Evolutionary conservation across 2,113 vertebrate genomes (phyloP), one percentile per base, ranked within the genome.

Genomic region (Blennius ocellaris): DNA sequence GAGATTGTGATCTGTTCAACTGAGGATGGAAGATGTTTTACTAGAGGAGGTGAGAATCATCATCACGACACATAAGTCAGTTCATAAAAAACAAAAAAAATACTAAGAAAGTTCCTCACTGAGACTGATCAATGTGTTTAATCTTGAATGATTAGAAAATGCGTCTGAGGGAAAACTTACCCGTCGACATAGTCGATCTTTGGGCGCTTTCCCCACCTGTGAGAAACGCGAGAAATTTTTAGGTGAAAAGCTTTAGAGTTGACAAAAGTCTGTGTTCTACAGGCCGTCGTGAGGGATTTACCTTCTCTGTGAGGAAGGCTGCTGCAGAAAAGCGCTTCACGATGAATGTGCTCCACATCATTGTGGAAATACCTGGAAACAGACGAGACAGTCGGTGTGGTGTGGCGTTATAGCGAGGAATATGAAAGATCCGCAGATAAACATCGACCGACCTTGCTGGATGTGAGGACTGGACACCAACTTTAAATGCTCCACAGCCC

Each of bases 261-360:
- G 7, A 43, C 2, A 43, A 43, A 43, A 30, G 21, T 30, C 21
- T 30, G 21, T 2, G 21, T 30, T 30, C 2, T 30, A 30, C 2
- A 30, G 21, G 21, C 21, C 21, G 4, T 30, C 4, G 21, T 2
- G 21, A 30, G 21, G 21, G 8, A 43, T 60, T 59, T 71, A 97
- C 97, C 95, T 99, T 99, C 80, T 99, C 98, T 94, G 98, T 95
- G 44, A 99, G 92, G 82, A 95, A 99, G 0, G 96, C 92, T 37
- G 97, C 94, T 16, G 97, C 95, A 12, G 98, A 99, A 83, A 99
- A 95, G 21, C 96, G 94, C 83, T 99, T 99, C 11, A 97, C 96
- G 37, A 99, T 88, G 84, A 99, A 99, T 0, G 98, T 99, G 36
- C 95, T 98, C 98, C 97, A 99, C 98, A 99, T 98, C 98, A 99